Base-by-base conservation (phyloP, 2,888 invertebrate genomes). In the Amiota minor region DNA sequence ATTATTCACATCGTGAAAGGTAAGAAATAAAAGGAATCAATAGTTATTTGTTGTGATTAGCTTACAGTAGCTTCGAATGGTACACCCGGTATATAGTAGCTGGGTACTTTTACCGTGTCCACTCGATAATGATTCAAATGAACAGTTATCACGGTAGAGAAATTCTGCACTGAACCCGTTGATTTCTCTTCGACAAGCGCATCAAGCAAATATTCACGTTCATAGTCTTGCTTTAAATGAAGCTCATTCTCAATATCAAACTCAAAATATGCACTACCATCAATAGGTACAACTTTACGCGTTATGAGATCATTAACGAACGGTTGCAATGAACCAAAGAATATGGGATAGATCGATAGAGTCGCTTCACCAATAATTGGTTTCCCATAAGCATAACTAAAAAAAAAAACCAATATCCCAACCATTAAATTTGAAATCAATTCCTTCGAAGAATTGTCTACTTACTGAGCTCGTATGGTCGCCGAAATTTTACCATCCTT, bases 1-100 rank as follows among this genome's bases (percentile, higher is more conserved):
- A 61, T 8, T 64, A 14, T 35, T 45, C 45, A 16, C 4, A 53
- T 53, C 11, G 45, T 16, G 4, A 53, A 53, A 16, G 14, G 14
- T 16, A 14, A 53, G 6, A 3, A 53, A 53, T n/a, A 16, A 8
- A 9, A 53, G 2, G 14, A 14, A 53, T 53, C 55, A 53, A n/a
- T 53, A 53, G 0, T 35, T 35, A 35, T 35, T 35, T 35, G 35
- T 35, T 35, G 35, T 55, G 9, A 16, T 49, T n/a, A 16, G 78
- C 81, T 80, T 71, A 89, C 89, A 12, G 88, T 85, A 1, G 88
- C 89, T 75, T 89, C 89, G 47, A 89, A 98, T 76, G 95, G 94
- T 56, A 99, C 92, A 23, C 96, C 96, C 0, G 98, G 98, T 89
- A 98, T 98, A 90, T 97, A 98, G 84, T 95, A 95, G 80, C 96